These are phyloP conservation scores for Minunthozetes semirufus DNA, from an alignment of 2,888 invertebrate species.

Conservation along the genomic window DNA sequence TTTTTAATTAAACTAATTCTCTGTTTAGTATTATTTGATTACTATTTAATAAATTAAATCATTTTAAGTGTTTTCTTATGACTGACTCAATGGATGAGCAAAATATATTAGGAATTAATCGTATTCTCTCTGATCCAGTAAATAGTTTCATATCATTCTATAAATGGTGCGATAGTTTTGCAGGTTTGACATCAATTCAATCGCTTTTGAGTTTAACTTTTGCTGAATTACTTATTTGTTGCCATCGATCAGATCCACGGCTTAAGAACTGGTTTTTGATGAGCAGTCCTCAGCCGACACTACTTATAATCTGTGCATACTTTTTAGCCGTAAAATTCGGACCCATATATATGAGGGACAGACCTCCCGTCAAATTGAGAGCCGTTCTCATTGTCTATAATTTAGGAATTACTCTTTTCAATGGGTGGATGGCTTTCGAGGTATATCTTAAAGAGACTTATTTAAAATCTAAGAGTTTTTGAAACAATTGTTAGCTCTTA, in stretches of 20 bases:
- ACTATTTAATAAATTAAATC: no score
- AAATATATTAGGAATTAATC: background rate
- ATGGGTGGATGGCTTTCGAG: constrained; percentile 74
- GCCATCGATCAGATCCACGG: constrained; percentile 60
- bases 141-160: constrained; percentile 16
- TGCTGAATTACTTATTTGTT: background rate
- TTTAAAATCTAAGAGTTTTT: background rate
- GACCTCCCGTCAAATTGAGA: constrained; percentile 66
- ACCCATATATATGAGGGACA: constrained; percentile 70
- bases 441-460: constrained; percentile 48
- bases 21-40: no score
- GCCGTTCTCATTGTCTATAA: constrained; percentile 70
- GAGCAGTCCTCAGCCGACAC: constrained; percentile 68
- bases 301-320: constrained; percentile 63
- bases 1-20: background rate
- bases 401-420: constrained; percentile 70
- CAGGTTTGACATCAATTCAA: background rate
- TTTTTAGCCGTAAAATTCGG: constrained; percentile 70
- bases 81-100: background rate
- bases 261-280: constrained; percentile 79
- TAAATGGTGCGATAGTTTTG: constrained; percentile 28
- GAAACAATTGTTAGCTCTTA: constrained; percentile 44
- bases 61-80: no score
- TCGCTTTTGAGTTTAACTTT: background rate
- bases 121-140: background rate